phyloP scores from a whole-genome alignment of 1,140 invertebrate genomes.

The Drosophila teissieri region DNA sequence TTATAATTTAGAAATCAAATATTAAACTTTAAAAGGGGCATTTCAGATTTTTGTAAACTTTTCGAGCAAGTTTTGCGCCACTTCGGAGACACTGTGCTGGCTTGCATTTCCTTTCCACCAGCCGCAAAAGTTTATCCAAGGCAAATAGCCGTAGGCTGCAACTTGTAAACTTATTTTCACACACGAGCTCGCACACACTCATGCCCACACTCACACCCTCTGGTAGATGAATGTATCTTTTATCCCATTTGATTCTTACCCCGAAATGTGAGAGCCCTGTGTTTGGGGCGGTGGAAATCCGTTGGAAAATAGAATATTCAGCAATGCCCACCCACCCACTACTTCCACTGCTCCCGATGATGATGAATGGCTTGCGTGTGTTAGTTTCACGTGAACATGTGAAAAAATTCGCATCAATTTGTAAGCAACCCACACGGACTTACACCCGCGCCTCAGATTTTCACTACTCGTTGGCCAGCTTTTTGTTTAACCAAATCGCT shows the following conservation, averaged over 20 bases:
- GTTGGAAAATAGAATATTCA: constrained; percentile 68
- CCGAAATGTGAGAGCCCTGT: constrained; percentile 23
- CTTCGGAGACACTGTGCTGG: constrained; percentile 38
- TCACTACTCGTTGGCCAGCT: constrained; percentile 16
- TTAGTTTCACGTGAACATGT: constrained; percentile 63
- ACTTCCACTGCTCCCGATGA: constrained; percentile 49
- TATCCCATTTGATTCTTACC: constrained; percentile 59
- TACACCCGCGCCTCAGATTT: constrained; percentile 29
- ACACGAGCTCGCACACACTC: constrained; percentile 33
- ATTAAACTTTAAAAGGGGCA: no score
- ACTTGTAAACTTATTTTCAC: constrained; percentile 75
- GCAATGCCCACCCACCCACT: constrained; percentile 13
- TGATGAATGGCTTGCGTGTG: constrained; percentile 72
- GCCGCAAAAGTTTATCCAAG: constrained; percentile 64
- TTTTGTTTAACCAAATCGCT: constrained; percentile 44
- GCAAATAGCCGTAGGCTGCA: constrained; percentile 75
- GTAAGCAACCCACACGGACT: constrained; percentile 47
- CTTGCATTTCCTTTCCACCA: constrained; percentile 21
- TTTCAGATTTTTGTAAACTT: no score
- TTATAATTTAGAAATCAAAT: no score
- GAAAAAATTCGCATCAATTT: constrained; percentile 78
- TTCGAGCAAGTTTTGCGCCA: neutral
- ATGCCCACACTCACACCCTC: constrained; percentile 4
- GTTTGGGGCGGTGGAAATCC: neutral
- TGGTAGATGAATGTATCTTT: constrained; percentile 51